phyloP scores from a whole-genome alignment of 2,113 vertebrate genomes.

The Chloebia gouldiae region DNA sequence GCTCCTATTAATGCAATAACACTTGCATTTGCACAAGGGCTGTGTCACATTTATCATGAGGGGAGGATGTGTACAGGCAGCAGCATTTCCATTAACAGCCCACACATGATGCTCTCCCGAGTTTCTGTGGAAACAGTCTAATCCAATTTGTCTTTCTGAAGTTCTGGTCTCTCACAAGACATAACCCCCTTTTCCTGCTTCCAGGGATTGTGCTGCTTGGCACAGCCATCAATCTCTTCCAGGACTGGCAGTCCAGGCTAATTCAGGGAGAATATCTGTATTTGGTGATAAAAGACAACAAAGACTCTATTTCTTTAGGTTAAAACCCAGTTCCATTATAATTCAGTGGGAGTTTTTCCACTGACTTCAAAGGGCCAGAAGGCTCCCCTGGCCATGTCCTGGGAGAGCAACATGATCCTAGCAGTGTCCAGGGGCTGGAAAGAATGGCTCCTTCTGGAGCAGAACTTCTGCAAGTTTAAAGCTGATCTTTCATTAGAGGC shows the following conservation, averaged over 20 bases:
- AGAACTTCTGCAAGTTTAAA: conserved; percentile 35
- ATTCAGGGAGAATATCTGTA: neutral
- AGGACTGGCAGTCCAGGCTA: neutral
- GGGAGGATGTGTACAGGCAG: neutral
- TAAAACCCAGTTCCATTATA: neutral
- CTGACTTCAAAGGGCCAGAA: conserved; percentile 32
- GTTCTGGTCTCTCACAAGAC: neutral
- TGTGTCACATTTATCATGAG: neutral
- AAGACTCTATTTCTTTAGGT: neutral
- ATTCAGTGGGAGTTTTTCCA: conserved; percentile 22
- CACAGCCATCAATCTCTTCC: neutral
- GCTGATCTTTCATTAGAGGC: neutral
- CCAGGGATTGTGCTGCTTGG: neutral
- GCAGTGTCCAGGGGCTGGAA: neutral
- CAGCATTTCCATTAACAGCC: neutral
- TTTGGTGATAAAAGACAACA: conserved; percentile 21
- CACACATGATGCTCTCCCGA: neutral
- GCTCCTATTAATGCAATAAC: neutral
- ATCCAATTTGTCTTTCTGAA: conserved; percentile 19
- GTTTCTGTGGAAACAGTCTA: neutral
- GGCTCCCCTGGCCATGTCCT: neutral
- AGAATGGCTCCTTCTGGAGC: neutral
- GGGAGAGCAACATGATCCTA: neutral
- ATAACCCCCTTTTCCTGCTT: neutral
- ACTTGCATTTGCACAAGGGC: neutral